Percentiles rank a stretch among this genome's conserved stretches.
These are phyloP conservation scores for Bombus consobrinus DNA, from an alignment of 1,140 invertebrate species.

Conservation along the genomic window DNA sequence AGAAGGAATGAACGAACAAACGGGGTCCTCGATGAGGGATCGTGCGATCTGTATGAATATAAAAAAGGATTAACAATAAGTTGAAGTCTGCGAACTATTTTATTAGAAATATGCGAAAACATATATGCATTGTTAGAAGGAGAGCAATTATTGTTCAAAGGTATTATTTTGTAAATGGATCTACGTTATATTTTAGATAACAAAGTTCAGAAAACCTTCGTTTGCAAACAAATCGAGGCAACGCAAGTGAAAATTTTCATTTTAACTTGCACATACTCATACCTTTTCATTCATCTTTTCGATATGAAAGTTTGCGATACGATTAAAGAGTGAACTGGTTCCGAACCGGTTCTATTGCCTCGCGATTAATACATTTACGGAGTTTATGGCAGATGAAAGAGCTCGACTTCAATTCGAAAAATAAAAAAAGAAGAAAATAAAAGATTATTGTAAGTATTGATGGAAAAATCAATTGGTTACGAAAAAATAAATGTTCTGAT, in stretches of 20 bases:
- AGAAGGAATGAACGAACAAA: conserved; percentile 6
- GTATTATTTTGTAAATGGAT: too few species aligned
- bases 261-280: not conserved
- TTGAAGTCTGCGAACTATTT: too few species aligned
- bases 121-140: too few species aligned
- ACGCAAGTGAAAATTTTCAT: not conserved
- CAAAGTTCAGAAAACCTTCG: not conserved
- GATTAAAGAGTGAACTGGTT: not conserved
- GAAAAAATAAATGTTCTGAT: not conserved
- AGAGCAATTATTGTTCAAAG: too few species aligned
- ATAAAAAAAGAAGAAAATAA: not conserved
- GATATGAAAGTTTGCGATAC: not conserved
- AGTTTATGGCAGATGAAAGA: not conserved
- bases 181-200: not conserved
- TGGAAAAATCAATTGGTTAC: not conserved
- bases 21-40: conserved; percentile 1
- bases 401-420: too few species aligned
- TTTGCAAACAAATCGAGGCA: not conserved
- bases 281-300: not conserved
- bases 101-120: too few species aligned
- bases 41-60: conserved; percentile 31
- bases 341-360: not conserved
- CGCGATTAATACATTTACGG: not conserved
- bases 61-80: not conserved
- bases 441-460: not conserved